Evolutionary conservation across 1,140 invertebrate species (phyloP).

Genomic region (Babylonia areolata): DNA sequence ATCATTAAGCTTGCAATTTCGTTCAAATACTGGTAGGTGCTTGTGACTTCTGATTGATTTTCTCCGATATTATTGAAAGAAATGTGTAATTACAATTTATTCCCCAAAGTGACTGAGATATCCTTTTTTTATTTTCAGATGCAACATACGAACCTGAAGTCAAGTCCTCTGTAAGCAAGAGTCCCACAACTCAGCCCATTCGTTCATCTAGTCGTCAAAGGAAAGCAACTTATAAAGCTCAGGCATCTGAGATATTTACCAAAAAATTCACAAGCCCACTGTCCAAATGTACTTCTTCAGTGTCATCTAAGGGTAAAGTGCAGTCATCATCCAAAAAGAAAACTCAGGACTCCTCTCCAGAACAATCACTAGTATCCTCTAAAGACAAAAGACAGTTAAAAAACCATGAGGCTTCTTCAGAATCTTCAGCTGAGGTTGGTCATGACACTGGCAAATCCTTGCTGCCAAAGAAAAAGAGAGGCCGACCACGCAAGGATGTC

Average conservation of each 20-base stretch:
- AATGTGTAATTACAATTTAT: background rate
- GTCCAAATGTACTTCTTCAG: background rate
- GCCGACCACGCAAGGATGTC: background rate
- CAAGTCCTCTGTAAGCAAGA: background rate
- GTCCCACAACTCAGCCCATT: background rate
- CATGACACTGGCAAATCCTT: background rate
- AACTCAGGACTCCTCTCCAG: background rate
- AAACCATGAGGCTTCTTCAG: background rate
- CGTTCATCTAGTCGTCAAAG: conserved; percentile 2
- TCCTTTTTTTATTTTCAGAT: background rate
- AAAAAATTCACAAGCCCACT: background rate
- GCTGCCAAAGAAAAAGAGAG: background rate
- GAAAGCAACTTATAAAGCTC: background rate
- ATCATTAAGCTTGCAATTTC: too few species aligned
- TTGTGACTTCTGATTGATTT: too few species aligned
- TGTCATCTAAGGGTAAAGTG: background rate
- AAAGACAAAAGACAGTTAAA: background rate
- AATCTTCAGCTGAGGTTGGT: background rate
- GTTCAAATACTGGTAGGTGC: too few species aligned
- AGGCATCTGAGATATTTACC: background rate
- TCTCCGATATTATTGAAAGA: too few species aligned
- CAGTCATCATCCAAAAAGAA: background rate
- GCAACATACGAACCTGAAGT: background rate
- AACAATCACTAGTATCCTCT: background rate
- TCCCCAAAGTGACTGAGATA: background rate